Conservation (phyloP, 1,140 invertebrate species). For the Lepidurus arcticus region DNA sequence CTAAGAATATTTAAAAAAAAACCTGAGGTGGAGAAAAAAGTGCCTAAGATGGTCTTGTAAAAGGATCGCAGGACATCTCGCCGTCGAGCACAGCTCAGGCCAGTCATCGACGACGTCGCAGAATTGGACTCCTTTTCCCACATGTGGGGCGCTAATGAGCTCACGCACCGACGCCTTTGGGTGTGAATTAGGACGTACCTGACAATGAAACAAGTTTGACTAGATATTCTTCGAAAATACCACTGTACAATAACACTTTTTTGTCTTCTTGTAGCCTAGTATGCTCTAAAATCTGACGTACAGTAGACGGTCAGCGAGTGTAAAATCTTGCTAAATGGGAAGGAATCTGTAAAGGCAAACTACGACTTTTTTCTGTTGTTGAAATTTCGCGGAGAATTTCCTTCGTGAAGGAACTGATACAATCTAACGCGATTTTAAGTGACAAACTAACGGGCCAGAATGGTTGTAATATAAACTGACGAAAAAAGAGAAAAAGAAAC, state of each 20-base stretch:
- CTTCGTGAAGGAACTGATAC: too few species aligned
- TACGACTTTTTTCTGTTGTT: too few species aligned
- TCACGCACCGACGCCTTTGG: slow-evolving; percentile 19
- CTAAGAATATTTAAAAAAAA: neutral
- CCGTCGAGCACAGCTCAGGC: slow-evolving; percentile 7
- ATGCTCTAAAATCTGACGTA: too few species aligned
- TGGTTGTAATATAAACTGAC: too few species aligned
- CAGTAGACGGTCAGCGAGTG: too few species aligned
- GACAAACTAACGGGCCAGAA: too few species aligned
- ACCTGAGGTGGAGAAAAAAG: slow-evolving; percentile 23
- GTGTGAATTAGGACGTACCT: slow-evolving; percentile 30
- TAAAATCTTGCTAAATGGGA: too few species aligned
- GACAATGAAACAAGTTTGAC: neutral
- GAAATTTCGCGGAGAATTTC: too few species aligned
- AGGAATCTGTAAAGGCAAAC: too few species aligned
- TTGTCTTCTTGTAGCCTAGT: too few species aligned
- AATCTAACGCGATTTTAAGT: too few species aligned
- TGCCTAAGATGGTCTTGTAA: slow-evolving; percentile 32
- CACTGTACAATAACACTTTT: neutral
- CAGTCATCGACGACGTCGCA: neutral
- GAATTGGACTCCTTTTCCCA: slow-evolving; percentile 18
- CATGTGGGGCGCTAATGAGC: slow-evolving; percentile 24
- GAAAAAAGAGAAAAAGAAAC: too few species aligned
- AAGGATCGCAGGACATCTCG: slow-evolving; percentile 29
- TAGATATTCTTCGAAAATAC: neutral